Evolutionary conservation across 2,113 vertebrate genomes (phyloP).

Genomic region (Proteles cristata): DNA sequence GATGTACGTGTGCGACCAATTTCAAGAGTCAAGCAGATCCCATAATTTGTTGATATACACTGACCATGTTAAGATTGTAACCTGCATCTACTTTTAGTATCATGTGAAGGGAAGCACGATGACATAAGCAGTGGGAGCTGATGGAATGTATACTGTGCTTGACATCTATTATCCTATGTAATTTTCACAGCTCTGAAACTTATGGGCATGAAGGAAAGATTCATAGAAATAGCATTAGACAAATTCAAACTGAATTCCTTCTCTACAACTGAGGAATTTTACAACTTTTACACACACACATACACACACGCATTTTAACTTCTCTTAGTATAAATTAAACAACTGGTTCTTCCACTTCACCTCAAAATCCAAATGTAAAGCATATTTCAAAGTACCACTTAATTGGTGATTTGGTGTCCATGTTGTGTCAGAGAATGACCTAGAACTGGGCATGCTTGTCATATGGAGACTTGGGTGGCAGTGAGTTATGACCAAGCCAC

Average conservation of each 20-base stretch:
- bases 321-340: neutral
- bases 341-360: no score
- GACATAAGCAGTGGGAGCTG: no score
- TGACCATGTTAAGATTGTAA: neutral
- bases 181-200: neutral
- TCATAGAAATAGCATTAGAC: neutral
- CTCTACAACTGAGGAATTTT: neutral
- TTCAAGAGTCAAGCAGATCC: neutral
- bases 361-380: neutral
- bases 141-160: neutral
- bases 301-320: neutral
- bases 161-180: neutral
- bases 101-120: rapidly evolving
- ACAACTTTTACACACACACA: neutral
- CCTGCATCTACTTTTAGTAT: neutral
- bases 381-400: neutral
- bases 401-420: neutral
- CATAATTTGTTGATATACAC: neutral
- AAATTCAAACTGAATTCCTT: neutral
- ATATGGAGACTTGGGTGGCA: neutral
- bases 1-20: neutral
- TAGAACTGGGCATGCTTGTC: neutral
- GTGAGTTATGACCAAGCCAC: neutral
- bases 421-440: neutral
- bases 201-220: neutral